Evolutionary conservation across 2,888 invertebrate species (phyloP), one percentile per base, ranked within the genome.

Genomic region (Yponomeuta plumbellus): DNA sequence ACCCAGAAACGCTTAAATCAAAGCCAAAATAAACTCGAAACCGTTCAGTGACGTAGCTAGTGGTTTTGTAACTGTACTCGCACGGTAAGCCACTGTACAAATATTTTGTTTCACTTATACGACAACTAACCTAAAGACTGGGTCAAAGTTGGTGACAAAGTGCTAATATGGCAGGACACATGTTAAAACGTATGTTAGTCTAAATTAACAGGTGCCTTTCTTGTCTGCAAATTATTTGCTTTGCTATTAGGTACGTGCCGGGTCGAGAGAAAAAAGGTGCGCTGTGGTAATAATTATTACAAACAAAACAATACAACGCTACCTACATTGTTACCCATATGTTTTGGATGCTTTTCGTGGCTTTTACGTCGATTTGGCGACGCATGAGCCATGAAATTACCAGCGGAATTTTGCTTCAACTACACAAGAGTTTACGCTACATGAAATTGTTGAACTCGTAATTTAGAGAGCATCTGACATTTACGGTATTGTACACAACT

Each of bases 21-120:
- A 79, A 79, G 85, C 88, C 85, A 88, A 87, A 88, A 86, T 89
- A 88, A 86, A 89, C 85, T 79, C 64, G 72, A 76, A 83, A 77
- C 75, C 70, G 77, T 74, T 76, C 79, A 76, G 74, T 86, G 83
- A 83, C 80, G 81, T 79, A 79, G 44, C 13, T 17, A 52, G 44
- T 52, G 13, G 44, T 86, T 84, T 84, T 79, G 80, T 80, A 86
- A 86, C 79, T 71, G 79, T 77, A 75, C 21, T 44, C 13, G 13
- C 10, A 10, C 17, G n/a, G 26, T 63, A 63, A 63, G 10, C 40
- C 20, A 8, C 11, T 10, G 22, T 11, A 13, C 63, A 63, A 63
- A 63, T 63, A 63, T 59, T 21, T 22, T 44, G 22, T 6, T 44
- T 44, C 13, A 20, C n/a, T 58, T n/a, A 58, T 17, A 52, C 0